Evolutionary conservation across 1,140 invertebrate genomes (phyloP).

Genomic region (Trinorchestia longiramus): DNA sequence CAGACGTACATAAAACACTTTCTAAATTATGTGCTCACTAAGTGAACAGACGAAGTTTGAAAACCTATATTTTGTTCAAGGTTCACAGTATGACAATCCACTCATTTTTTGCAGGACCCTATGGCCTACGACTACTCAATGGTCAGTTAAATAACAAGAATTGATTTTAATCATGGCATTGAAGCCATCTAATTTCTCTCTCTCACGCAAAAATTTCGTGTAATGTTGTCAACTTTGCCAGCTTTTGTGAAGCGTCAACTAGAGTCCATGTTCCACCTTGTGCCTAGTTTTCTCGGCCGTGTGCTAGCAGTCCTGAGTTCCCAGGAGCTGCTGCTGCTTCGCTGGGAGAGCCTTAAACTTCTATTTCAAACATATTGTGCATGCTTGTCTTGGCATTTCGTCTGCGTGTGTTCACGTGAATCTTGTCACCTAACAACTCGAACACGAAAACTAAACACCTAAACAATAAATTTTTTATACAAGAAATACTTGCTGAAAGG

Average conservation of each 20-base stretch:
- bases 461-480: not conserved
- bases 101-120: slow-evolving; percentile 42
- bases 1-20: not conserved
- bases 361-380: not conserved
- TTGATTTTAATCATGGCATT: not conserved
- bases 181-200: not conserved
- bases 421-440: not conserved
- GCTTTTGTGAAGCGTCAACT: not conserved
- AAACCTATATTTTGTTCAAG: not conserved
- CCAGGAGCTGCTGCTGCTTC: no score
- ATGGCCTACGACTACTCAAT: slow-evolving; percentile 43
- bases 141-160: slow-evolving; percentile 51
- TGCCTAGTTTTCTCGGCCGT: not conserved
- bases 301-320: not conserved
- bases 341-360: not conserved
- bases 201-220: not conserved
- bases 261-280: not conserved
- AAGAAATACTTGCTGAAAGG: not conserved
- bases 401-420: not conserved
- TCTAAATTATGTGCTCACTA: not conserved
- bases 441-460: not conserved
- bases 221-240: not conserved
- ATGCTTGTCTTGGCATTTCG: not conserved
- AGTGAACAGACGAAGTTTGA: not conserved
- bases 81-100: not conserved